Percentiles rank a stretch among this genome's conserved stretches.
Evolutionary conservation across 2,888 invertebrate genomes (phyloP).

Genomic region (Willowsia nigromaculata): DNA sequence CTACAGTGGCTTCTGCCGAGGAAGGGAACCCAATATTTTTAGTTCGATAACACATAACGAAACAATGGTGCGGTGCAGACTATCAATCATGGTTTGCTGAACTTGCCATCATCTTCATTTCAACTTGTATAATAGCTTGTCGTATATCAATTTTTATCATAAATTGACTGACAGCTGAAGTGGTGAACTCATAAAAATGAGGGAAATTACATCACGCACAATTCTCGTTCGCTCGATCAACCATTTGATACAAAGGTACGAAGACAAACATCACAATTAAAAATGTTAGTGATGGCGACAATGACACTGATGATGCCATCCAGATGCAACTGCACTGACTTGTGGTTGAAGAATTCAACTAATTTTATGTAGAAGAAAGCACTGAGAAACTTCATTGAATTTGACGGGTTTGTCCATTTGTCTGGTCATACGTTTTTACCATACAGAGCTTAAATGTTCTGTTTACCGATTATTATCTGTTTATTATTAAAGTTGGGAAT

Average conservation of each 20-base stretch:
- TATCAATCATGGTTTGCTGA: neutral
- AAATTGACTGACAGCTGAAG: constrained; percentile 48
- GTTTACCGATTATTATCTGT: too few species aligned
- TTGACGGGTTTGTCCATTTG: too few species aligned
- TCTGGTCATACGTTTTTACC: too few species aligned
- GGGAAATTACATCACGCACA: constrained; percentile 46
- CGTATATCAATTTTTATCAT: constrained; percentile 37
- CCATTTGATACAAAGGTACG: neutral
- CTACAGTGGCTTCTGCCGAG: too few species aligned
- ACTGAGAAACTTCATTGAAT: too few species aligned
- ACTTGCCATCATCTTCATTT: constrained; percentile 29
- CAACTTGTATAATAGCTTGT: constrained; percentile 41
- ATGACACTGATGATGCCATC: neutral
- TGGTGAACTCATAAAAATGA: constrained; percentile 29
- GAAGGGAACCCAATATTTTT: too few species aligned
- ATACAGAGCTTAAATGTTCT: too few species aligned
- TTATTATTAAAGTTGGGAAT: too few species aligned
- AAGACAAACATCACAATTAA: neutral
- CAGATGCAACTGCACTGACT: neutral
- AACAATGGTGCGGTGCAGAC: too few species aligned
- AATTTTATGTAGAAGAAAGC: too few species aligned
- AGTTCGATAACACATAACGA: too few species aligned
- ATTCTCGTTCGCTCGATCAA: neutral
- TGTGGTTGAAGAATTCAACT: too few species aligned
- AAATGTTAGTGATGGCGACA: neutral